Evolutionary conservation across 2,113 vertebrate genomes (phyloP).

Genomic region (Dicerorhinus sumatrensis): DNA sequence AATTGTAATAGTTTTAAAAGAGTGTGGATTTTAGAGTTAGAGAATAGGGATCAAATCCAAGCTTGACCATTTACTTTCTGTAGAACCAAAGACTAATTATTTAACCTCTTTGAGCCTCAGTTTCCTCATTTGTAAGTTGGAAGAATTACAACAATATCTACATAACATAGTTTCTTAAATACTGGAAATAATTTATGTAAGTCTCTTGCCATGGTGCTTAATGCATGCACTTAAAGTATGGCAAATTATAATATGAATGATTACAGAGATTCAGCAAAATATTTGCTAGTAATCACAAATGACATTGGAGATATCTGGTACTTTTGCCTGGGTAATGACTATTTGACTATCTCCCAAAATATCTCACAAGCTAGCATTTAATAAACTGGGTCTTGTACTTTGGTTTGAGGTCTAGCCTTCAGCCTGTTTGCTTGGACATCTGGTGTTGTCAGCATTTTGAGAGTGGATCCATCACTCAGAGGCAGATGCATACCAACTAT

Average conservation of each 20-base stretch:
- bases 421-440: background rate
- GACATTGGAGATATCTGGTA: background rate
- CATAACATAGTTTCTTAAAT: conserved; percentile 19
- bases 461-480: background rate
- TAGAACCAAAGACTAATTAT: background rate
- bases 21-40: background rate
- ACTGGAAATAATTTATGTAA: conserved; percentile 15
- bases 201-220: background rate
- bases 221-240: background rate
- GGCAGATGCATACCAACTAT: background rate
- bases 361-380: background rate
- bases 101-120: background rate
- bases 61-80: background rate
- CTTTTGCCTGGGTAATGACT: background rate
- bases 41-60: background rate
- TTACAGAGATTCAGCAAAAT: background rate
- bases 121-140: background rate
- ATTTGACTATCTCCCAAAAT: background rate
- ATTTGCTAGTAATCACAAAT: conserved; percentile 6
- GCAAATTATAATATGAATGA: background rate
- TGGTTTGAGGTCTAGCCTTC: background rate
- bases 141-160: background rate
- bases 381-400: background rate
- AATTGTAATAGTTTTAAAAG: background rate
- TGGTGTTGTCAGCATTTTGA: background rate